These are phyloP conservation scores for Carcina quercana DNA, from an alignment of 2,888 invertebrate genomes.

Conservation along the genomic window DNA sequence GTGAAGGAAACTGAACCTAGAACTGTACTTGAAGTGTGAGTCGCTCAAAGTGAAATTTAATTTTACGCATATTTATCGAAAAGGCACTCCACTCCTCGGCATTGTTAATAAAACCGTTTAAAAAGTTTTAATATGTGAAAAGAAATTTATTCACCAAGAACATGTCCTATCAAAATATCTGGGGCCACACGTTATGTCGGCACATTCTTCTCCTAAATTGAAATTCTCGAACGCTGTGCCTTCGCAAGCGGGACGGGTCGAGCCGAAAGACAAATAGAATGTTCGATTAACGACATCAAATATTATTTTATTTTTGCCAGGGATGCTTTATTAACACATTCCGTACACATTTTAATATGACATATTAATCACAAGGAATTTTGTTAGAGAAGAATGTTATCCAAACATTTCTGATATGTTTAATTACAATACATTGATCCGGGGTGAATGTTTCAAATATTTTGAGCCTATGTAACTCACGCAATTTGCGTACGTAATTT, in stretches of 20 bases:
- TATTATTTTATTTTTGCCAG: slow-evolving; percentile 43
- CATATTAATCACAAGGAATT: no score
- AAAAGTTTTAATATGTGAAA: slow-evolving; percentile 68
- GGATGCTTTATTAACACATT: no score
- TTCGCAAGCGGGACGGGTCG: slow-evolving; percentile 56
- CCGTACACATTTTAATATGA: no score
- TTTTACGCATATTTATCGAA: slow-evolving; percentile 12
- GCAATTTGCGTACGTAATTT: no score
- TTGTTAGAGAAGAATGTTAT: no score
- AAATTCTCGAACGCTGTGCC: slow-evolving; percentile 72
- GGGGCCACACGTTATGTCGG: slow-evolving; percentile 74
- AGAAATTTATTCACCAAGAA: slow-evolving; percentile 73
- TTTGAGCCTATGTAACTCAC: no score
- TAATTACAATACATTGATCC: no score
- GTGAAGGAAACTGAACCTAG: no score
- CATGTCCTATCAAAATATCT: slow-evolving; percentile 75
- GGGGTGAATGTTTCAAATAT: no score
- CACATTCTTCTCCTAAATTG: slow-evolving; percentile 76
- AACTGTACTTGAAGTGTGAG: no score
- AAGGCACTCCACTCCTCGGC: slow-evolving; percentile 16
- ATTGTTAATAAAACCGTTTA: slow-evolving; percentile 53
- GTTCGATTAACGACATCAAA: slow-evolving; percentile 67
- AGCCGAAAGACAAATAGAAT: slow-evolving; percentile 65
- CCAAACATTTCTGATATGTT: no score
- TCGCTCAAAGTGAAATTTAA: slow-evolving; percentile 12